Conservation (phyloP, 2,888 invertebrate species). For the Podabrus alpinus region DNA sequence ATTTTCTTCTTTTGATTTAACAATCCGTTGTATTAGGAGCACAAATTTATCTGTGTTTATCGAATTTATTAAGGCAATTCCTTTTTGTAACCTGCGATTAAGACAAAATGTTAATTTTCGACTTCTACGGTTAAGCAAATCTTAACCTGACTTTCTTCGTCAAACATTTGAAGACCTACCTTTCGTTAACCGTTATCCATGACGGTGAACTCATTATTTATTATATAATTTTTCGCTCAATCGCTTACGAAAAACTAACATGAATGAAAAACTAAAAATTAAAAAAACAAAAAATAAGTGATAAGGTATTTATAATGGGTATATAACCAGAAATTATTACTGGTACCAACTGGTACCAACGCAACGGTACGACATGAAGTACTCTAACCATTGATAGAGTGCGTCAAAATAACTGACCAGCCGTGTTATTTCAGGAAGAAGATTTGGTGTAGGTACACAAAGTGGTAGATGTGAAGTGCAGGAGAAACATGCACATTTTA, state of each 20-base stretch:
- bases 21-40: constrained; percentile 41
- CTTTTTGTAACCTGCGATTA: constrained; percentile 44
- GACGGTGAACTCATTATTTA: background rate
- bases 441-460: too few relatives aligned
- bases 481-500: too few relatives aligned
- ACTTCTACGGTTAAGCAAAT: too few relatives aligned
- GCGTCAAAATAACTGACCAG: too few relatives aligned
- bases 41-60: constrained; percentile 42
- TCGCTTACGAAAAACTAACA: background rate
- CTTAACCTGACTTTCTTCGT: background rate
- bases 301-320: too few relatives aligned
- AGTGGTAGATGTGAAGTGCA: too few relatives aligned
- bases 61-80: constrained; percentile 45
- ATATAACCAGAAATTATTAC: too few relatives aligned
- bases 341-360: too few relatives aligned
- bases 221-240: background rate
- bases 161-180: background rate
- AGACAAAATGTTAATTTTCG: background rate
- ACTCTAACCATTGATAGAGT: too few relatives aligned
- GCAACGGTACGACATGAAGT: too few relatives aligned
- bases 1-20: constrained; percentile 35
- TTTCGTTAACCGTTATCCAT: background rate
- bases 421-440: too few relatives aligned
- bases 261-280: background rate
- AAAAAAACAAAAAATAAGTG: too few relatives aligned